A percentile compares a stretch with the other conserved stretches of the same genome.
Conservation (phyloP, 2,888 invertebrate genomes). For the Cataglyphis rosenhaueri region DNA sequence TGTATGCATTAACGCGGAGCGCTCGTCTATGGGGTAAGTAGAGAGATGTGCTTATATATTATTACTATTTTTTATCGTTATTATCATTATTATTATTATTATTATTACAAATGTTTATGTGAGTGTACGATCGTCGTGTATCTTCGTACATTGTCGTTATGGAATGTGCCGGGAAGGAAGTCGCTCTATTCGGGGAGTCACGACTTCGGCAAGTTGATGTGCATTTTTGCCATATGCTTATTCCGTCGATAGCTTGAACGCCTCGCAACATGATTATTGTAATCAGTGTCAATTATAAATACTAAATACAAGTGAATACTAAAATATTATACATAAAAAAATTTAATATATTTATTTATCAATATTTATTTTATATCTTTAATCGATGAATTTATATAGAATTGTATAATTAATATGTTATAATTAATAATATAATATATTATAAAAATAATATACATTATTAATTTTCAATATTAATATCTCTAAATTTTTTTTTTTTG, state of each 20-base stretch:
- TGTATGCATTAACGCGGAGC: conserved; percentile 58
- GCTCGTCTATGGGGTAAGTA: conserved; percentile 49
- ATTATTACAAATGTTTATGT: conserved; percentile 14
- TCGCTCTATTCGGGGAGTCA: conserved; percentile 59
- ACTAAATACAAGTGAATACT: not conserved
- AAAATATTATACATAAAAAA: not conserved
- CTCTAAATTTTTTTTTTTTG: conserved; percentile 3
- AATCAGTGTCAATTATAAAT: conserved; percentile 21
- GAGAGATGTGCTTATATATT: conserved; percentile 62
- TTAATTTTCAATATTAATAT: conserved; percentile 11
- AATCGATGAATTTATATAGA: conserved; percentile 27
- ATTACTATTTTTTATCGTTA: conserved; percentile 13
- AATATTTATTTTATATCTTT: not conserved
- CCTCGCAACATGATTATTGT: not conserved
- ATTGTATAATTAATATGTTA: conserved; percentile 22
- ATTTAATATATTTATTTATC: not conserved
- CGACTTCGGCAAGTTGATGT: conserved; percentile 57
- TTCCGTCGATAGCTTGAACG: conserved; percentile 52
- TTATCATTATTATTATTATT: conserved; percentile 16
- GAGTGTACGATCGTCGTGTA: conserved; percentile 34
- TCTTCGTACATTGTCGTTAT: conserved; percentile 51
- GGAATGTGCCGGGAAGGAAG: conserved; percentile 72
- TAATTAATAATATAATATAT: conserved; percentile 25
- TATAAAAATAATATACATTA: not conserved
- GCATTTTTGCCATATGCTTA: conserved; percentile 63